Conservation (phyloP, 2,888 invertebrate species). For the Lasioglossum villosulum region DNA sequence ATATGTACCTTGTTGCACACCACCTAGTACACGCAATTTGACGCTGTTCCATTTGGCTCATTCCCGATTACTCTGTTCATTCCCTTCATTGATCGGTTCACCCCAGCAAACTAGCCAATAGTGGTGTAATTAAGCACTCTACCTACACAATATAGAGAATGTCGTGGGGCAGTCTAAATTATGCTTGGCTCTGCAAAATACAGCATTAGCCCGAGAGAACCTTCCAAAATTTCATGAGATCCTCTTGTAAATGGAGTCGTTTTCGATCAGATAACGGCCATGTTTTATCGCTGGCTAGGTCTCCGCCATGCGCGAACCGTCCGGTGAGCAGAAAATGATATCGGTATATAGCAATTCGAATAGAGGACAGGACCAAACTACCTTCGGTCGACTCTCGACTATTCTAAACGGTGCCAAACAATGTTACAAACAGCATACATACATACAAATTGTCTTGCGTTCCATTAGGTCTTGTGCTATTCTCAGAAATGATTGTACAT, state of each 20-base stretch:
- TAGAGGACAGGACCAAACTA: neutral
- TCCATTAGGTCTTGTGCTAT: neutral
- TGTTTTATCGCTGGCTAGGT: slow-evolving; percentile 2
- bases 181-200: neutral
- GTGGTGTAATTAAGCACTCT: neutral
- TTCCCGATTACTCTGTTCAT: neutral
- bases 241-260: neutral
- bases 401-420: neutral
- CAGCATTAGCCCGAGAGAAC: neutral
- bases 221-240: neutral
- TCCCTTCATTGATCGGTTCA: slow-evolving; percentile 3
- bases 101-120: neutral
- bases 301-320: neutral
- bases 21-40: neutral
- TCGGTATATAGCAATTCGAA: neutral
- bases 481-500: neutral
- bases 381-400: too few relatives aligned
- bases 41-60: neutral
- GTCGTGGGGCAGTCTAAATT: neutral
- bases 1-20: neutral
- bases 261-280: slow-evolving; percentile 3
- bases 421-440: neutral
- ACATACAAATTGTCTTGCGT: neutral
- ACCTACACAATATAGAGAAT: neutral
- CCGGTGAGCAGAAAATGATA: neutral